phyloP scores from a whole-genome alignment of 2,888 invertebrate genomes.

The Tenthredo amoena region DNA sequence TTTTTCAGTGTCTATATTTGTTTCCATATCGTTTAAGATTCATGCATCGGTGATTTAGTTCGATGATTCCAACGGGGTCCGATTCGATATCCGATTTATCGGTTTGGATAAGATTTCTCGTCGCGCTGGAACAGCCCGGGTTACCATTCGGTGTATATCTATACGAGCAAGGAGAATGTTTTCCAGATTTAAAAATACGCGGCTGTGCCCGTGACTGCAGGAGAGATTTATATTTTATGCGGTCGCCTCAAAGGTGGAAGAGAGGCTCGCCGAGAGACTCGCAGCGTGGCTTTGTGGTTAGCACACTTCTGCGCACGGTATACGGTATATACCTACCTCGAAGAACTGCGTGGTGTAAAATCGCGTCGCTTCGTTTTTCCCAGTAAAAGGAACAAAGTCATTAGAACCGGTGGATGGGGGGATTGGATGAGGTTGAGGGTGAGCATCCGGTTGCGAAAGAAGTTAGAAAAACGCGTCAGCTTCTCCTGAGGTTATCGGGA shows the following conservation, averaged over 20 bases:
- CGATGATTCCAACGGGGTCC: neutral
- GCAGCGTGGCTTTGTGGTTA: slow-evolving; percentile 34
- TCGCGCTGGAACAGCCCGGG: slow-evolving; percentile 42
- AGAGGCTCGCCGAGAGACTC: slow-evolving; percentile 27
- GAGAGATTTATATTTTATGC: slow-evolving; percentile 52
- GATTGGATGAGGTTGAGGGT: neutral
- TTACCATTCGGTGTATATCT: neutral
- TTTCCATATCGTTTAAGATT: neutral
- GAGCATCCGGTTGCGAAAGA: slow-evolving; percentile 44
- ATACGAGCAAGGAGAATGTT: slow-evolving; percentile 41
- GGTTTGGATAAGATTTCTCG: slow-evolving; percentile 30
- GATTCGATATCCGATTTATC: slow-evolving; percentile 21
- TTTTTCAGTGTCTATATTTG: neutral
- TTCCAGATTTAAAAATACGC: slow-evolving; percentile 51
- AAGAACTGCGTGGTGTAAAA: neutral
- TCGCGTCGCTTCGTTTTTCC: neutral
- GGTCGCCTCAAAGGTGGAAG: slow-evolving; percentile 44
- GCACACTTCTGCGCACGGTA: slow-evolving; percentile 24
- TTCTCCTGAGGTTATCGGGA: slow-evolving; percentile 34
- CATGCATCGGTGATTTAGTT: neutral
- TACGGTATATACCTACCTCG: neutral
- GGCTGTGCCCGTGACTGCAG: slow-evolving; percentile 30
- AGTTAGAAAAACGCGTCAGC: slow-evolving; percentile 44
- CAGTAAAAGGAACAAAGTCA: slow-evolving; percentile 50
- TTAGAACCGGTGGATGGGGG: slow-evolving; percentile 28